phyloP scores from a whole-genome alignment of 2,888 invertebrate genomes.

The Matsumyia berberina region DNA sequence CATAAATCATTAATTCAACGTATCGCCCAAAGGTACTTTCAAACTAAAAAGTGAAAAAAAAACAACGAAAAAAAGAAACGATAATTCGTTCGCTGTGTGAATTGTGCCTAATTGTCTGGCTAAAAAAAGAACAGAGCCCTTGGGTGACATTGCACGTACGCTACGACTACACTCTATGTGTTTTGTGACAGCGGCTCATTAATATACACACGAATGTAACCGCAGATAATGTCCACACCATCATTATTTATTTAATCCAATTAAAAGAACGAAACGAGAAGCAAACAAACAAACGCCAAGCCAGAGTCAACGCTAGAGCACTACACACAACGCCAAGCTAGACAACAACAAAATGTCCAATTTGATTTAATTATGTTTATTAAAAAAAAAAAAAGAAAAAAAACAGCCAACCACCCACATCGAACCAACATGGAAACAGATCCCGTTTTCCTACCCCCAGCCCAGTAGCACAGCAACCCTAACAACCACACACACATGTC shows the following conservation, averaged over 20 bases:
- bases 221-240: background rate
- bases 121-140: slow-evolving; percentile 4
- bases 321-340: slow-evolving; percentile 20
- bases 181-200: slow-evolving; percentile 7
- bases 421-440: background rate
- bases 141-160: slow-evolving; percentile 5
- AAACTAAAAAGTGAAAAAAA: background rate
- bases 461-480: background rate
- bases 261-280: slow-evolving; percentile 29
- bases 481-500: too few relatives aligned
- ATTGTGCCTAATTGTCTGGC: slow-evolving; percentile 1
- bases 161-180: background rate
- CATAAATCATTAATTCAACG: background rate
- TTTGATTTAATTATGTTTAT: slow-evolving; percentile 47
- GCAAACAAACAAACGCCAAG: background rate
- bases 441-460: background rate
- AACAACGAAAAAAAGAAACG: background rate
- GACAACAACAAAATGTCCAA: slow-evolving; percentile 42
- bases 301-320: too few relatives aligned
- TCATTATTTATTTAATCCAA: slow-evolving; percentile 42
- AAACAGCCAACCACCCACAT: slow-evolving; percentile 8
- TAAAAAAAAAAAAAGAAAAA: slow-evolving; percentile 5
- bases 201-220: background rate
- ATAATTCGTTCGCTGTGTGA: background rate
- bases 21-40: too few relatives aligned